These are phyloP conservation scores for Brachyptera risi DNA, from an alignment of 2,888 invertebrate species.

Conservation along the genomic window DNA sequence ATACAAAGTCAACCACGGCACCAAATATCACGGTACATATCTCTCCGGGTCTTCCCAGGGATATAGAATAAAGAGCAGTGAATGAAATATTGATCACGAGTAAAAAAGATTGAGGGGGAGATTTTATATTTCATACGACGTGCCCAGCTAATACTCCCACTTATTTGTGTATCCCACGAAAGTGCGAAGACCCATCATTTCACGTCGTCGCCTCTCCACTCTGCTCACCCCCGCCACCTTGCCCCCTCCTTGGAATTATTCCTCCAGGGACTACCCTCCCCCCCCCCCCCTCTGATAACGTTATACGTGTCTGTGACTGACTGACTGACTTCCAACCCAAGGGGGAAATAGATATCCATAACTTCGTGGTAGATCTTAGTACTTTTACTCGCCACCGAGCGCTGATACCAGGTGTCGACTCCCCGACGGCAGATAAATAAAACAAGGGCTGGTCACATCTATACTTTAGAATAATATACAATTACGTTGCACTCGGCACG, in stretches of 20 bases:
- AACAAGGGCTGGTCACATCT: constrained; percentile 8
- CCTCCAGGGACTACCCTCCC: background rate
- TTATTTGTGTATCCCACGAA: constrained; percentile 8
- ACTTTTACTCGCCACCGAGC: background rate
- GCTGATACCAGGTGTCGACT: constrained; percentile 6
- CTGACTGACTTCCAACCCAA: constrained; percentile 4
- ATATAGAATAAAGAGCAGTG: background rate
- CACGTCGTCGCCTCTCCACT: constrained; percentile 1
- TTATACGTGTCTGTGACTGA: constrained; percentile 12
- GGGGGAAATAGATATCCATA: constrained; percentile 15
- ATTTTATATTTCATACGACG: background rate
- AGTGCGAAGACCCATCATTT: background rate
- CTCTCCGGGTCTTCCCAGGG: too few species aligned
- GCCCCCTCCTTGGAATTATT: constrained; percentile 1
- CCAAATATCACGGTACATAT: too few species aligned
- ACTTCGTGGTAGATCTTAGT: constrained; percentile 4
- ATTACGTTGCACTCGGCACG: background rate
- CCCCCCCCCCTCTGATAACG: background rate
- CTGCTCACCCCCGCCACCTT: background rate
- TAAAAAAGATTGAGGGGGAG: constrained; percentile 6
- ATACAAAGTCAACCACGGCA: too few species aligned
- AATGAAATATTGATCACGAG: constrained; percentile 6
- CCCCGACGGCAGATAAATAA: constrained; percentile 12
- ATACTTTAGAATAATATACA: background rate
- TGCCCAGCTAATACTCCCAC: constrained; percentile 6